Conservation (phyloP, 1,140 invertebrate genomes). For the Drosophila melanica region DNA sequence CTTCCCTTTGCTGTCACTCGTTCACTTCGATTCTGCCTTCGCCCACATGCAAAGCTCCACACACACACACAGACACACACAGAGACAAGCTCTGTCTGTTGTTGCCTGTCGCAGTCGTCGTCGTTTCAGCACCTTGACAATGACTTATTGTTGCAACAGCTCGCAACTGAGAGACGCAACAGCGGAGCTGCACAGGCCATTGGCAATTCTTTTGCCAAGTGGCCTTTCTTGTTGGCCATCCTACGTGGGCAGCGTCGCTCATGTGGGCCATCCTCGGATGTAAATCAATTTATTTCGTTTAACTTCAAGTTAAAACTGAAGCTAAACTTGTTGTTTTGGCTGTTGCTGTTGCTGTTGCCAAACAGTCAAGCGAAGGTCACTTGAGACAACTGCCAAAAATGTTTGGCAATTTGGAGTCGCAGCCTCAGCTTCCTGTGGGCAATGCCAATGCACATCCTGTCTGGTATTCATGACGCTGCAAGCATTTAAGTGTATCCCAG, state of each 20-base stretch:
- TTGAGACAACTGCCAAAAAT: conserved; percentile 38
- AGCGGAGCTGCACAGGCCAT: too few relatives aligned
- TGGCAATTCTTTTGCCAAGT: conserved; percentile 71
- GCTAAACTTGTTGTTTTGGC: conserved; percentile 16
- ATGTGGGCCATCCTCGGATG: conserved; percentile 41
- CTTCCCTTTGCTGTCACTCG: neutral
- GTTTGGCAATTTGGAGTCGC: conserved; percentile 43
- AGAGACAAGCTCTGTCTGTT: conserved; percentile 28
- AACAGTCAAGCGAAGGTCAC: conserved; percentile 60
- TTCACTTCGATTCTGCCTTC: conserved; percentile 14
- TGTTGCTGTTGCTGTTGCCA: conserved; percentile 21
- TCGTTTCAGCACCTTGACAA: conserved; percentile 75
- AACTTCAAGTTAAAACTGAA: conserved; percentile 49
- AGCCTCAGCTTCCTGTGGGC: conserved; percentile 41
- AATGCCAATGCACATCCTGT: conserved; percentile 61
- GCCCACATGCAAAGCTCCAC: conserved; percentile 56
- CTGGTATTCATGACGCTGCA: conserved; percentile 64
- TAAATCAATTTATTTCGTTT: conserved; percentile 74
- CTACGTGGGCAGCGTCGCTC: conserved; percentile 44
- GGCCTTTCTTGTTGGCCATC: conserved; percentile 60
- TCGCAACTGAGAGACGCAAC: too few relatives aligned
- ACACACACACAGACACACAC: too few relatives aligned
- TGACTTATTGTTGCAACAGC: conserved; percentile 66
- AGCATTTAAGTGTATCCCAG: conserved; percentile 65
- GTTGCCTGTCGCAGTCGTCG: conserved; percentile 51